Conservation (phyloP, 2,888 invertebrate species). For the Drosophila picticornis region DNA sequence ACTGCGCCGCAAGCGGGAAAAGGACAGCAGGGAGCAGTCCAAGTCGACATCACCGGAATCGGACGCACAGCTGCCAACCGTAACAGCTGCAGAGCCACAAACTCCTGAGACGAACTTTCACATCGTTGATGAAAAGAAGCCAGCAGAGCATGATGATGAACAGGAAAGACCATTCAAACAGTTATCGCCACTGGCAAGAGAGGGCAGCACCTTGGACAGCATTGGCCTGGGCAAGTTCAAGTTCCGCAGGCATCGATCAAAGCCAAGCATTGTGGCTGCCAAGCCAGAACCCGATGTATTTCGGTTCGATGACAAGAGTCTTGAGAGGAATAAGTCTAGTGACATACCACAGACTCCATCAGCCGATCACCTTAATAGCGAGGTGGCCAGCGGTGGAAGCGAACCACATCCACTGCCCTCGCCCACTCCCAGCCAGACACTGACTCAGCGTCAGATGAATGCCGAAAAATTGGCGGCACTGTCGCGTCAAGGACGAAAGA, state of each 20-base stretch:
- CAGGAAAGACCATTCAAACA: constrained; percentile 27
- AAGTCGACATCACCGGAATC: constrained; percentile 48
- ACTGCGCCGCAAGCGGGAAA: constrained; percentile 73
- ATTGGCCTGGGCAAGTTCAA: constrained; percentile 77
- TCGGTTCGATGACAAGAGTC: constrained; percentile 79
- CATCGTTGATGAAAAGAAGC: constrained; percentile 86
- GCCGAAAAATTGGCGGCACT: constrained; percentile 76
- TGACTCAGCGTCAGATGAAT: constrained; percentile 58
- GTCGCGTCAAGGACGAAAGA: constrained; percentile 83
- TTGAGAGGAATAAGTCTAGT: constrained; percentile 53
- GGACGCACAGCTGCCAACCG: constrained; percentile 23
- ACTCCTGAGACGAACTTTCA: constrained; percentile 76
- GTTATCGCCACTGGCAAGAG: constrained; percentile 48
- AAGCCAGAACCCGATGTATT: constrained; percentile 81
- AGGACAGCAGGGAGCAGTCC: constrained; percentile 46
- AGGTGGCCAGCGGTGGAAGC: constrained; percentile 23
- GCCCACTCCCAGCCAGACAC: constrained; percentile 67
- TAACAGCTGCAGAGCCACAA: constrained; percentile 17
- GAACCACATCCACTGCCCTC: constrained; percentile 46
- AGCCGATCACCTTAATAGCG: constrained; percentile 48
- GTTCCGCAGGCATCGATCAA: constrained; percentile 69
- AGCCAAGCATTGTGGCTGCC: constrained; percentile 47
- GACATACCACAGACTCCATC: constrained; percentile 56
- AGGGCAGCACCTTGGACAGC: constrained; percentile 46
- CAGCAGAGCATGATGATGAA: constrained; percentile 52